Conservation (phyloP, 2,888 invertebrate species). For the Nipponacmea schrenckii region DNA sequence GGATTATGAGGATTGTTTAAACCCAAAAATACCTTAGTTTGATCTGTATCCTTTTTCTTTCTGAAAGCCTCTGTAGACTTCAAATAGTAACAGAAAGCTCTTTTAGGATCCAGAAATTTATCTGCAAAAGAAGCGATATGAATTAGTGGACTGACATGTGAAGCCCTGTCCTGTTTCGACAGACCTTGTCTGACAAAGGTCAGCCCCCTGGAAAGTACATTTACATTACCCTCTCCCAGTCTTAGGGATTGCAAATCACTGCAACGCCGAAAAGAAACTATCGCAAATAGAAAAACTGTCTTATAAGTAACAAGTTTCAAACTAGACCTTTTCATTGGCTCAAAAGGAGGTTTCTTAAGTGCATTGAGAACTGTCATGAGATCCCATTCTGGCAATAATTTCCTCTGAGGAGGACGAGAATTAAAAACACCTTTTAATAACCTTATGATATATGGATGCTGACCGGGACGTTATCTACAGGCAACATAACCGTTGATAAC, state of each 20-base stretch:
- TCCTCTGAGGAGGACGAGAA: background rate
- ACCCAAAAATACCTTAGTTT: slow-evolving; percentile 1
- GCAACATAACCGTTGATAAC: too few species aligned
- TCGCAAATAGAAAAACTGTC: background rate
- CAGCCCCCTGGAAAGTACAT: background rate
- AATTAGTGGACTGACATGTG: background rate
- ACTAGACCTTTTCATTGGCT: background rate
- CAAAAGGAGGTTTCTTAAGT: too few species aligned
- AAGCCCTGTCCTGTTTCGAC: background rate
- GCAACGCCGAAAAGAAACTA: background rate
- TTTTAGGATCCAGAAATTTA: background rate
- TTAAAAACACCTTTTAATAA: background rate
- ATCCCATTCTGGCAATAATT: too few species aligned
- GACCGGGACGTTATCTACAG: too few species aligned
- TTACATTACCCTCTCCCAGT: background rate
- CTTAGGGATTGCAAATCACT: background rate
- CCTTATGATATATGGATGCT: background rate
- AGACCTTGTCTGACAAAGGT: slow-evolving; percentile 2
- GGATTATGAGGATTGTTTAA: slow-evolving; percentile 2
- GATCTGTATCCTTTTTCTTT: background rate
- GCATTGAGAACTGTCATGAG: too few species aligned
- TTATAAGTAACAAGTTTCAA: background rate
- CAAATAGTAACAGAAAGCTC: background rate
- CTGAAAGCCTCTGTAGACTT: background rate
- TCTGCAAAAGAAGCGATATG: background rate